Evolutionary conservation across 2,888 invertebrate genomes (phyloP), one percentile per base, ranked within the genome.

Genomic region (Idaea aversata): DNA sequence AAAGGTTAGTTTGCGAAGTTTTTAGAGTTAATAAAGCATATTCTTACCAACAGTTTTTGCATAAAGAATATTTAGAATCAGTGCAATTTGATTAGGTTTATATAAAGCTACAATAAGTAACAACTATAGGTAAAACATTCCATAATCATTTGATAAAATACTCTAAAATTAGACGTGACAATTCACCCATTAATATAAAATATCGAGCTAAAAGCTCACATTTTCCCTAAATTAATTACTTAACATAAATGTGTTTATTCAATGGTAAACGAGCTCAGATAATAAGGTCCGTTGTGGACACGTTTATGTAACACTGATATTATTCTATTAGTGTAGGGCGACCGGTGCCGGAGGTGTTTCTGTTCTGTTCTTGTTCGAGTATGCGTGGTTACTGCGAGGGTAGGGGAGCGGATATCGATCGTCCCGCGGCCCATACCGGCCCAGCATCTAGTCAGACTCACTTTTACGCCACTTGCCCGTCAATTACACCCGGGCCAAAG

Each of bases 391-490:
- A 47, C 47, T 36, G 6, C 47, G 47, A 47, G 47, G 47, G 47
- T 47, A 47, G 47, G 47, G 47, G 47, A 47, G n/a, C 34, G 38
- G 25, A 38, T 66, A 69, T 66, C 65, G 69, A 65, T 65, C 69
- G 35, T 35, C 63, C 65, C 65, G 64, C 65, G 66, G 64, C 68
- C 38, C 59, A 64, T 64, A 77, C 72, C 79, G 75, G 75, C 76
- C 80, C 75, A 68, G 72, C 74, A 77, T 76, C 72, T 76, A 77
- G 76, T 78, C 75, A 77, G 81, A 84, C 83, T 85, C 82, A 83
- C 84, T 87, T 87, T 86, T 83, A 84, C 83, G 83, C 79, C 83
- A 83, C 81, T 85, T 82, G 79, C 73, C 69, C 77, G 83, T 81
- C 85, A 84, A 82, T 84, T 83, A 84, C 78, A 71, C n/a, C 35